Evolutionary conservation across 2,113 vertebrate species (phyloP), one percentile per base, ranked within the genome.

Genomic region (Zosterops borbonicus): DNA sequence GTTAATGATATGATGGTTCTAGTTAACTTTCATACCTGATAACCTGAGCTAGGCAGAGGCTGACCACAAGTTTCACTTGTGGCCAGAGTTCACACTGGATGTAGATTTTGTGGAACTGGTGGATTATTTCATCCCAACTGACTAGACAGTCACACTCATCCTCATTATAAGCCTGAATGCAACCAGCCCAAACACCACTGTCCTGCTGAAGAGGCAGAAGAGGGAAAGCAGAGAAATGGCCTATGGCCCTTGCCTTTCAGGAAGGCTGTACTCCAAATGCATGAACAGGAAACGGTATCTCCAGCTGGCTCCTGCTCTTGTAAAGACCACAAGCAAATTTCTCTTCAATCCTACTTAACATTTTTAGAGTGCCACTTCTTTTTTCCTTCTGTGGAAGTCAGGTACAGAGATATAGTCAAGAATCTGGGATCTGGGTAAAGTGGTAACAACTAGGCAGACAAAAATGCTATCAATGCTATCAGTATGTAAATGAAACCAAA

Each of bases 201-300:
- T 70, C n/a, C 74, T 63, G n/a, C 50, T 50, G 55, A 81, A 83
- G 16, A 89, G 50, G 28, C n/a, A 77, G 59, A 35, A 67, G 27
- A 87, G 11, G 27, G 44, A 79, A 42, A 53, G 14, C 9, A 24
- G 42, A 50, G 25, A 75, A 60, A 44, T 5, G 20, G n/a, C 24
- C 41, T 20, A 2, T 5, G 9, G 37, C 7, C 47, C 68, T 79
- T 68, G 31, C 41, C 58, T 90, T 62, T 50, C 37, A 21, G 60
- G 46, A 70, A 46, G 14, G 21, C 35, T 53, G 5, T 11, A 17
- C 18, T 58, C 52, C 37, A 76, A 76, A 52, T 11, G 17, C 29
- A 21, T n/a, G 39, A 69, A 62, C 0, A 0, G 46, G n/a, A 86
- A 83, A 39, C 0, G 0, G 47, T 31, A 35, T 10, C 49, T 78